These are phyloP conservation scores for Drosophila kikkawai DNA, from an alignment of 1,140 invertebrate species.

Conservation along the genomic window DNA sequence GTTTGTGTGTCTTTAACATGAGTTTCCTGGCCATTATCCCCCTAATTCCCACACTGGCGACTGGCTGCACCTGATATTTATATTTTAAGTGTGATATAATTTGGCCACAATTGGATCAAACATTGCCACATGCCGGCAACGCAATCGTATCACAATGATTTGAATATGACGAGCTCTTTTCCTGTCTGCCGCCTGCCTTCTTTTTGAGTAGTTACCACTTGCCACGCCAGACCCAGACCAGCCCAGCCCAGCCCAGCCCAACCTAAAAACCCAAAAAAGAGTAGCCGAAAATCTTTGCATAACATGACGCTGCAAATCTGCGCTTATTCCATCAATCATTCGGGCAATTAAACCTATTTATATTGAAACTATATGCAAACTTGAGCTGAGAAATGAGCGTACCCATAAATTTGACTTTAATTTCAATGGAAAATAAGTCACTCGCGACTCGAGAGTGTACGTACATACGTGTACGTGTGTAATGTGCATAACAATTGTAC, in stretches of 20 bases:
- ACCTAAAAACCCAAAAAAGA: slow-evolving; percentile 15
- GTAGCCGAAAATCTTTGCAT: slow-evolving; percentile 68
- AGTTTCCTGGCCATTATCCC: neutral
- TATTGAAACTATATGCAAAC: slow-evolving; percentile 75
- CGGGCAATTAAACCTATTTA: slow-evolving; percentile 69
- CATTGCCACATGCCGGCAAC: slow-evolving; percentile 22
- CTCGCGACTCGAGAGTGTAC: slow-evolving; percentile 49
- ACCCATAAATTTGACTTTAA: slow-evolving; percentile 70
- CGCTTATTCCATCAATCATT: slow-evolving; percentile 69
- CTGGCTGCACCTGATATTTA: slow-evolving; percentile 21
- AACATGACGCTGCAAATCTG: slow-evolving; percentile 71
- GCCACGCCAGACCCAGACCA: neutral
- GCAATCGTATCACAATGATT: slow-evolving; percentile 39
- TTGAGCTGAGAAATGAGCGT: slow-evolving; percentile 36
- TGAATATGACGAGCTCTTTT: slow-evolving; percentile 44
- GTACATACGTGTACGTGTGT: slow-evolving; percentile 39
- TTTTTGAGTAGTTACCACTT: slow-evolving; percentile 12
- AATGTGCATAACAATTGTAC: slow-evolving; percentile 69
- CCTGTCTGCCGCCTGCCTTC: slow-evolving; percentile 9
- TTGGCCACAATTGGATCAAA: slow-evolving; percentile 28
- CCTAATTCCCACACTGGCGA: slow-evolving; percentile 3
- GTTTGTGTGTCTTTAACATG: neutral
- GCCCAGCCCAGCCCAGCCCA: slow-evolving; percentile 44
- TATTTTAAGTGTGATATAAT: slow-evolving; percentile 33
- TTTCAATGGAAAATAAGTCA: slow-evolving; percentile 74